phyloP scores from a whole-genome alignment of 2,797 vertebrate species.

The Pseudotriccus pelzelni region DNA sequence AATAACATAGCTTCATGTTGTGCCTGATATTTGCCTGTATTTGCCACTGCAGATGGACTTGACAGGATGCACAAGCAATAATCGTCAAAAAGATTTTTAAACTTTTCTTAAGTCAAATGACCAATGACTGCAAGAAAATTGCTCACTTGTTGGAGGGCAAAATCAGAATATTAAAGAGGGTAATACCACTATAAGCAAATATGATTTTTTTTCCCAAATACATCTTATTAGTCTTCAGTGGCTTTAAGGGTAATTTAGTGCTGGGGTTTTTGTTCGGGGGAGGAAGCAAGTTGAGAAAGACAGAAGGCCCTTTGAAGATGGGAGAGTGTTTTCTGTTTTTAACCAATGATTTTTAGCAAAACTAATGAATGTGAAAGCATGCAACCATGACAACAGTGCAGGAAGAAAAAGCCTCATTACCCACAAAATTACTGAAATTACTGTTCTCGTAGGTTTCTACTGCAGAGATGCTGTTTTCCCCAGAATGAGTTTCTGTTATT shows the following conservation, averaged over 20 bases:
- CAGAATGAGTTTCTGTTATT: background rate
- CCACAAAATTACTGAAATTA: constrained; percentile 57
- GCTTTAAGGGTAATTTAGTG: background rate
- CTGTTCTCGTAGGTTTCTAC: constrained; percentile 26
- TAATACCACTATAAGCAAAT: background rate
- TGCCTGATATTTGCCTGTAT: background rate
- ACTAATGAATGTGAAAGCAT: constrained; percentile 52
- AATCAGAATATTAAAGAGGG: background rate
- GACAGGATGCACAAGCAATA: background rate
- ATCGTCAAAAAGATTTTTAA: background rate
- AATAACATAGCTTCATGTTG: background rate
- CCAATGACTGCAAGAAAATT: background rate
- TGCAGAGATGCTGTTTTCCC: constrained; percentile 7
- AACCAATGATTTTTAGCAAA: constrained; percentile 34
- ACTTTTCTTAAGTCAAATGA: constrained; percentile 14
- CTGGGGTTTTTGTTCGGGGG: background rate
- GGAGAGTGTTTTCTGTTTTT: constrained; percentile 2
- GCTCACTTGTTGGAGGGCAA: background rate
- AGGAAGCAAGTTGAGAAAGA: background rate
- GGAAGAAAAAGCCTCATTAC: constrained; percentile 62
- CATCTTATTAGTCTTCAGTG: background rate
- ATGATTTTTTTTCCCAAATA: background rate
- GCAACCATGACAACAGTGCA: constrained; percentile 58
- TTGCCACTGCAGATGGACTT: constrained; percentile 41
- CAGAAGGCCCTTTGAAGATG: background rate